phyloP scores from a whole-genome alignment of 2,797 vertebrate genomes.

The Danio jaintianensis region DNA sequence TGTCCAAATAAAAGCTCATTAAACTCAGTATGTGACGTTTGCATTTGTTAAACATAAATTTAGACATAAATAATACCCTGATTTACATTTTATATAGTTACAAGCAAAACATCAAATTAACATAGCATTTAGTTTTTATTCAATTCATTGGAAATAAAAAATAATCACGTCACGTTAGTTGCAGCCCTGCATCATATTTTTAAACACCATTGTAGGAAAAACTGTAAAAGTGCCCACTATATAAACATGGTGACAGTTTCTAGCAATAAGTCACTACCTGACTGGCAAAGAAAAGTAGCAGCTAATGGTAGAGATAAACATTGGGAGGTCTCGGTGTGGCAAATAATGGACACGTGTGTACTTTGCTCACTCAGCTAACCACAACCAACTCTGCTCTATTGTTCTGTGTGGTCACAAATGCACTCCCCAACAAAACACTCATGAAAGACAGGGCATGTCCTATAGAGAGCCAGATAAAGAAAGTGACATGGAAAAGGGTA shows the following conservation, averaged over 20 bases:
- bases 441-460: slow-evolving; percentile 44
- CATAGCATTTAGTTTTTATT: too few relatives aligned
- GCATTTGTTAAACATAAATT: too few relatives aligned
- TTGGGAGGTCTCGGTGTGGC: slow-evolving; percentile 20
- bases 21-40: too few relatives aligned
- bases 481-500: slow-evolving; percentile 18
- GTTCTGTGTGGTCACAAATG: slow-evolving; percentile 38
- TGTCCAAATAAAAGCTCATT: too few relatives aligned
- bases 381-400: slow-evolving; percentile 44
- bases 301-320: background rate
- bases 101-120: too few relatives aligned
- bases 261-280: slow-evolving; percentile 2
- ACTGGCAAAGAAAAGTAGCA: background rate
- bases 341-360: slow-evolving; percentile 42
- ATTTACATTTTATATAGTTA: too few relatives aligned
- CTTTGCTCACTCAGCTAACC: slow-evolving; percentile 45
- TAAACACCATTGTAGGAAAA: background rate
- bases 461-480: slow-evolving; percentile 25
- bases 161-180: too few relatives aligned
- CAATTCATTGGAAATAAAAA: too few relatives aligned
- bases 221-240: background rate
- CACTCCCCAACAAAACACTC: slow-evolving; percentile 35
- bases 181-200: background rate
- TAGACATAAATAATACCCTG: too few relatives aligned
- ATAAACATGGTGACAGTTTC: background rate